phyloP scores from a whole-genome alignment of 2,888 invertebrate genomes.

The Meteorus colon region DNA sequence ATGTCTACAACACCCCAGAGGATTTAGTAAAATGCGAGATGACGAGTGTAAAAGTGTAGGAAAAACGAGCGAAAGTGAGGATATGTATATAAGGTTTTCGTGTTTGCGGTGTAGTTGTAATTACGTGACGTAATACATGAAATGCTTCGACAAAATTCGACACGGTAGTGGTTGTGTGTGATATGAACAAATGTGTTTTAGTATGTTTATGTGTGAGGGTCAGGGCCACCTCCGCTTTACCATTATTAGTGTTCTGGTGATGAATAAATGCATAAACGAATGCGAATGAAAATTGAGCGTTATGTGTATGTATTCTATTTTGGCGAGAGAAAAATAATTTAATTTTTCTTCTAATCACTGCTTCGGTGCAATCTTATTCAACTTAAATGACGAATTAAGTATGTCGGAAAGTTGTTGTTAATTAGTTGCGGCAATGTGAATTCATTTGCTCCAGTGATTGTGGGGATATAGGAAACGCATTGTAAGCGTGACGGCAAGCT shows the following conservation, averaged over 20 bases:
- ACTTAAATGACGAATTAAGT: too few relatives aligned
- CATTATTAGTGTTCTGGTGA: background rate
- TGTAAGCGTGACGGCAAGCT: too few relatives aligned
- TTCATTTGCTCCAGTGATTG: too few relatives aligned
- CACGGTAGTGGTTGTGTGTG: background rate
- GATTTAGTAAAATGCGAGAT: slow-evolving; percentile 32
- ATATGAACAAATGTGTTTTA: background rate
- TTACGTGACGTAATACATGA: slow-evolving; percentile 49
- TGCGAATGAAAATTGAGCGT: background rate
- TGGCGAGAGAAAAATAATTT: too few relatives aligned
- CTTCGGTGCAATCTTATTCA: too few relatives aligned
- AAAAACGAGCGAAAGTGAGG: slow-evolving; percentile 21
- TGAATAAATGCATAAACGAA: background rate
- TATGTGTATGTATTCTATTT: background rate
- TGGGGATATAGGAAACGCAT: too few relatives aligned
- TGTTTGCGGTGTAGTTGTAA: slow-evolving; percentile 40
- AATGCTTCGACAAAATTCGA: slow-evolving; percentile 28
- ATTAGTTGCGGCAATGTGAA: too few relatives aligned
- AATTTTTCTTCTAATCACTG: background rate
- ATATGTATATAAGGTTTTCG: background rate
- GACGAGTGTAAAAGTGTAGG: slow-evolving; percentile 31
- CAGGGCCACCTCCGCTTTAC: slow-evolving; percentile 26
- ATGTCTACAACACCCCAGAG: slow-evolving; percentile 34
- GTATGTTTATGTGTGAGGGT: slow-evolving; percentile 11
- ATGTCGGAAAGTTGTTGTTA: too few relatives aligned